A percentile compares a stretch with the other conserved stretches of the same genome.
Conservation (phyloP, 2,797 vertebrate genomes). For the Oreortyx pictus region DNA sequence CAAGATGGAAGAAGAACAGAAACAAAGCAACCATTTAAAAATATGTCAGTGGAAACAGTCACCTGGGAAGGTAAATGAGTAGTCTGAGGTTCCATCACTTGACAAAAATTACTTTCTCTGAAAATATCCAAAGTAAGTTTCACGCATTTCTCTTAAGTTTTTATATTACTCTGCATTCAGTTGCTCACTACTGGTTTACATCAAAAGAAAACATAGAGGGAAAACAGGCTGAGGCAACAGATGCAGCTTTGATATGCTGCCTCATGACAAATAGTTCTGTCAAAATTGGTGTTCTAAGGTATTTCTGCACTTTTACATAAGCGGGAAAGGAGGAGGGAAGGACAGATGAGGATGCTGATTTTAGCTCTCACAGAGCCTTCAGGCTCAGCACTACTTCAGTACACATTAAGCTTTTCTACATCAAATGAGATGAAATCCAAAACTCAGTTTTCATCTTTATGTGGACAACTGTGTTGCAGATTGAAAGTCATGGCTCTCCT, state of each 20-base stretch:
- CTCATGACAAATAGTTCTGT: neutral
- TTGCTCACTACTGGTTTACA: fast-evolving
- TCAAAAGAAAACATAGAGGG: neutral
- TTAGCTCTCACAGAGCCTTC: neutral
- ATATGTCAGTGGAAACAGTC: neutral
- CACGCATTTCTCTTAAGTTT: neutral
- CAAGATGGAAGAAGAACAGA: neutral
- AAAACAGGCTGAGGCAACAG: neutral
- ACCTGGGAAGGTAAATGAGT: neutral
- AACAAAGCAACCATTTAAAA: neutral
- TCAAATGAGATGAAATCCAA: neutral
- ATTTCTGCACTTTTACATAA: neutral
- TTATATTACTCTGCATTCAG: neutral
- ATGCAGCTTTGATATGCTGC: neutral
- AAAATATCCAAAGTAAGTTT: neutral
- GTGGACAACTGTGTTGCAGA: fast-evolving
- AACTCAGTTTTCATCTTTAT: neutral
- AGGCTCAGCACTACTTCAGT: neutral
- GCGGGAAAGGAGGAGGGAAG: neutral
- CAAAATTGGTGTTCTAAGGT: neutral
- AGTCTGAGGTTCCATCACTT: neutral
- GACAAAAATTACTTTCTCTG: neutral
- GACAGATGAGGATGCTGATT: neutral
- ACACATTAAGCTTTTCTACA: neutral
- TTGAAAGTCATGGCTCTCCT: neutral